Conservation (phyloP, 37 sponge, comb jelly and placozoan genomes). For the Halichondria panicea region DNA sequence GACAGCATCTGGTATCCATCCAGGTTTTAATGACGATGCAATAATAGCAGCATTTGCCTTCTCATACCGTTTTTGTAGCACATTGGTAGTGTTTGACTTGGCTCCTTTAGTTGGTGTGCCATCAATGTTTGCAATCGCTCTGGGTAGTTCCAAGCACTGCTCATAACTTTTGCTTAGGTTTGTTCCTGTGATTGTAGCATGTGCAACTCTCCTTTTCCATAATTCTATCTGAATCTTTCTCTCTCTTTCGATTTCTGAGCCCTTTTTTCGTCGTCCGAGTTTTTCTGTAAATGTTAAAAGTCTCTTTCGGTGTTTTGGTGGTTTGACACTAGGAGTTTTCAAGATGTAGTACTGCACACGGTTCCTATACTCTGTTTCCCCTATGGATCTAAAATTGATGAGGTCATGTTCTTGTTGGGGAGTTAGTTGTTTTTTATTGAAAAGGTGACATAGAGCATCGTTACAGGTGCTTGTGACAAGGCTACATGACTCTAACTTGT, state of each 20-base stretch:
- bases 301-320: background rate
- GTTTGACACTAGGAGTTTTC: background rate
- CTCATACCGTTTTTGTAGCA: constrained; percentile 7
- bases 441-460: background rate
- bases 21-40: too few relatives aligned
- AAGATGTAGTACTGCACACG: background rate
- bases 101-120: constrained; percentile 19
- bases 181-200: constrained; percentile 8
- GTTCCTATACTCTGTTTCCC: background rate
- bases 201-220: constrained; percentile 9
- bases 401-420: constrained; percentile 3
- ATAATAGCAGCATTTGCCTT: background rate
- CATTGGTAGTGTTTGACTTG: constrained; percentile 21
- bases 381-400: constrained; percentile 5
- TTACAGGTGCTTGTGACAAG: background rate
- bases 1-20: background rate
- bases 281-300: constrained; percentile 4
- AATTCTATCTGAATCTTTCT: constrained; percentile 5
- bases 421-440: constrained; percentile 3
- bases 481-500: too few relatives aligned
- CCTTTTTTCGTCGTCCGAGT: constrained; percentile 19
- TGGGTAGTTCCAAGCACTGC: constrained; percentile 22
- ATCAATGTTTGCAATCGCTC: constrained; percentile 7
- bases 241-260: constrained; percentile 14
- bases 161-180: background rate